phyloP scores from a whole-genome alignment of 2,797 vertebrate genomes.

The Malurus splendens region DNA sequence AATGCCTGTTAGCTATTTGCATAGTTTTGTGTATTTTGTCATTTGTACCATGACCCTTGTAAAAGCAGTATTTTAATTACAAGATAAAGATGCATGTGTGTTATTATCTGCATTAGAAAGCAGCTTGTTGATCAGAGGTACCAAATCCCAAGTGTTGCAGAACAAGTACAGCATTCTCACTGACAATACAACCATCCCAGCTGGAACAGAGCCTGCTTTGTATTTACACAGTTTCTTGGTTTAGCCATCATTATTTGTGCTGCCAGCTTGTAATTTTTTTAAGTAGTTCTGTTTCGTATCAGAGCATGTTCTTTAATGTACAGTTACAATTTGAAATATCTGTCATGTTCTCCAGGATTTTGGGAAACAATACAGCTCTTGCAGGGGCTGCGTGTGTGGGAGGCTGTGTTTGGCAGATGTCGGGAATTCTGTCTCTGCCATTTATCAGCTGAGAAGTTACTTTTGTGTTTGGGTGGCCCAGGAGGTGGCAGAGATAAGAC shows the following conservation, averaged over 20 bases:
- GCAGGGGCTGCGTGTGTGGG: accelerated
- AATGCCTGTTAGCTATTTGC: not conserved
- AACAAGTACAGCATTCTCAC: not conserved
- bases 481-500: not conserved
- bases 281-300: not conserved
- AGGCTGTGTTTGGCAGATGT: not conserved
- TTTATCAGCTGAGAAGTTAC: not conserved
- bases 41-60: not conserved
- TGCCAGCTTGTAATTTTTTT: not conserved
- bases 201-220: not conserved
- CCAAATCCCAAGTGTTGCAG: not conserved
- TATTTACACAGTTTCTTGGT: not conserved
- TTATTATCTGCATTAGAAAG: not conserved
- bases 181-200: not conserved
- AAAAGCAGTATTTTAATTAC: not conserved
- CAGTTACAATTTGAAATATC: not conserved
- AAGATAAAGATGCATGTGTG: not conserved
- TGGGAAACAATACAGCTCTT: not conserved
- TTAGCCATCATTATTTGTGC: not conserved
- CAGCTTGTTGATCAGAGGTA: not conserved
- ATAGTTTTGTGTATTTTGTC: not conserved
- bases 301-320: not conserved
- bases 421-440: not conserved
- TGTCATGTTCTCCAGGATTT: not conserved
- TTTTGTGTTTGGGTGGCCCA: not conserved